Evolutionary conservation across 2,113 vertebrate genomes (phyloP), one percentile per base, ranked within the genome.

Genomic region (Pleuronectes platessa): DNA sequence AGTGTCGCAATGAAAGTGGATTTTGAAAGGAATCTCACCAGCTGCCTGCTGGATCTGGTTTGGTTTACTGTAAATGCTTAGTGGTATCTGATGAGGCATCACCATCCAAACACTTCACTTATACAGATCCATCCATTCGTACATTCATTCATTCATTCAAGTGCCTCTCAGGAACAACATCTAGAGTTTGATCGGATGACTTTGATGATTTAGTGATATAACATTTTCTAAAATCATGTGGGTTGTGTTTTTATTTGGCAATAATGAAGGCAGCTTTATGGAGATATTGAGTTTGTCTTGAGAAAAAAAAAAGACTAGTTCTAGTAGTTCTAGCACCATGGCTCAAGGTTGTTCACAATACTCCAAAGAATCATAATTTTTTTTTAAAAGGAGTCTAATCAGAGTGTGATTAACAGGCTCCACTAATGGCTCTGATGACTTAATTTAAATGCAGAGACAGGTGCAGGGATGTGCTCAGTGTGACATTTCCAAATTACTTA

Each of bases 391-490:
- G 76, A 61, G 24, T 83, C 54, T 78, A 71, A 89, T 86, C 61
- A 78, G 61, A 81, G 27, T 67, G 37, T 69, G 42, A 88, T 89
- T 86, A 88, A 91, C 66, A 81, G 71, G 56, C 54, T 3, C 15
- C 40, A 31, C 58, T 80, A 79, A 90, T 76, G 68, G 71, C 81
- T 81, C 79, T 89, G 86, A 91, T 89, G 79, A 88, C 69, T 83
- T 88, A 17, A 92, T 93, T 92, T 82, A 86, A 86, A 92, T 92
- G 87, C 89, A 87, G 61, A 71, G 76, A 42, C 90, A 88, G 84
- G 88, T 79, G 59, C 69, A 69, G 66, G 54, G 81, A 73, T 45
- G n/a, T 67, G 61, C 61, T 88, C 42, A 63, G 47, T 51, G 47
- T 51, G 49, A 62, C 72, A 61, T 82, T 51, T 76, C 37, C 23